Conservation (phyloP, 2,797 vertebrate genomes). For the Sardinella longiceps region DNA sequence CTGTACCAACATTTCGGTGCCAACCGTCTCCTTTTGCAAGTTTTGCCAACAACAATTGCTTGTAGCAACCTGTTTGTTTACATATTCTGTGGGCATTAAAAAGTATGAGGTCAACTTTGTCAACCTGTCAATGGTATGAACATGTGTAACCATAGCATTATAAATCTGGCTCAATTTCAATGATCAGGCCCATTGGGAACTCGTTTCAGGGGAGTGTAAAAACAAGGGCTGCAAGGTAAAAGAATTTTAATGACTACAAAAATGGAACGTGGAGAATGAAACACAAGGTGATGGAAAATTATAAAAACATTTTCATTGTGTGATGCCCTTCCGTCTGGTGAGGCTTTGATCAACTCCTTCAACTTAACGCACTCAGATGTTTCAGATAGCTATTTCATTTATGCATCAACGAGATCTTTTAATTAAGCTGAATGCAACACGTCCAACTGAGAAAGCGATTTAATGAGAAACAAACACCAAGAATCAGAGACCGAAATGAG, state of each 20-base stretch:
- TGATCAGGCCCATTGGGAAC: background rate
- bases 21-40: slow-evolving; percentile 1
- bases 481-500: background rate
- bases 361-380: background rate
- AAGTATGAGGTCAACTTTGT: background rate
- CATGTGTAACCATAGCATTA: background rate
- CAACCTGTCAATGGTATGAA: background rate
- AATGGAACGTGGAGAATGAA: background rate
- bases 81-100: background rate
- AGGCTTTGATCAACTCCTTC: background rate
- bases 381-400: background rate
- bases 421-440: background rate
- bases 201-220: background rate
- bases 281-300: background rate
- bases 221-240: background rate
- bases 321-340: background rate
- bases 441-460: background rate
- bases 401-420: background rate
- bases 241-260: background rate
- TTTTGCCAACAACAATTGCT: background rate
- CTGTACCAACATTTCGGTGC: slow-evolving; percentile 41
- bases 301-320: background rate
- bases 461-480: background rate
- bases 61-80: background rate
- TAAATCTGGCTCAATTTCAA: background rate